Base-by-base conservation (phyloP, 2,113 vertebrate species). In the Onychostoma macrolepis region DNA sequence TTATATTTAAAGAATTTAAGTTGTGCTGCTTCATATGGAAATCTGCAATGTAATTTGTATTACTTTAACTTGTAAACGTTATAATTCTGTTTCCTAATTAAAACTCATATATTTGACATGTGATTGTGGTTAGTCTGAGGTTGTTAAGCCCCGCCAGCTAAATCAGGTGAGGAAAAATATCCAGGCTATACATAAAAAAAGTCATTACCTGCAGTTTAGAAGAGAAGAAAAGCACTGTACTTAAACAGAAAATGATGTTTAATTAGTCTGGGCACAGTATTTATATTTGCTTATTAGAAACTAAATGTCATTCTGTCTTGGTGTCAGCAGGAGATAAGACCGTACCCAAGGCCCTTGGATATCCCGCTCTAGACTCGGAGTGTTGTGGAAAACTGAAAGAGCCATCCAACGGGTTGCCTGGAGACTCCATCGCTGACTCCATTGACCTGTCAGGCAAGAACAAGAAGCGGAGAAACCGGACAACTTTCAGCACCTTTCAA, bases 401-500 rank as follows among this genome's bases (percentile, higher is more conserved):
- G 75, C 79, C 21, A 43, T 86, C 90, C 15, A 38, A 88, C 1
- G 88, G 90, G 45, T 82, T 94, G 21, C 90, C 87, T 4, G 93
- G 90, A 3, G 95, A 95, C 13, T 93, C 95, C 17, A 92, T 96
- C 24, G 95, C 95, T 0, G 94, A 96, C 90, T 96, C 95, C 87
- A 95, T 96, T 0, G 94, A 97, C 88, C 84, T 96, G 83, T 95
- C 95, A 53, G 93, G 93, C 92, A 98, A 96, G 89, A 96, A 95
- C 95, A 99, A 98, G 94, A 99, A 98, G 93, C 84, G 97, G 2
- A 95, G 97, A 76, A 98, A 98, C 86, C 96, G 97, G 65, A 98
- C 97, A 0, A 99, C 97, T 2, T 99, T 99, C 95, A 98, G 97
- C 94, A 97, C 96, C 0, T 97, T 97, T 92, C 97, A 99, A 93